Conservation (phyloP, 2,888 invertebrate genomes). For the Dasysyrphus tricinctus region DNA sequence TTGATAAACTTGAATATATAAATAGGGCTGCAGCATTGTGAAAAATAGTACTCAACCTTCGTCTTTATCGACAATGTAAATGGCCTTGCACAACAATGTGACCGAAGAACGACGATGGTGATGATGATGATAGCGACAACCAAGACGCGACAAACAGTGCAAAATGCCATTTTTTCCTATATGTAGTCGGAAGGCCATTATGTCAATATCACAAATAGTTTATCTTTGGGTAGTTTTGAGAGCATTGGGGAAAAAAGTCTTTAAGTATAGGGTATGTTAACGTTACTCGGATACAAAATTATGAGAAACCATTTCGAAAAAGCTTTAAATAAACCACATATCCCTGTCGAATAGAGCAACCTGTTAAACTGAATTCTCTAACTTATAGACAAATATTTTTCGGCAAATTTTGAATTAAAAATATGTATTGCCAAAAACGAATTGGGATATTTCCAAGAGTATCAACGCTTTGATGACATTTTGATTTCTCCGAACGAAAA, state of each 20-base stretch:
- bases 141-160: conserved; percentile 22
- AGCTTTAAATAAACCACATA: no score
- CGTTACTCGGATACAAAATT: not conserved
- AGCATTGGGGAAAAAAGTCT: conserved; percentile 34
- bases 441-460: not conserved
- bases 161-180: conserved; percentile 60
- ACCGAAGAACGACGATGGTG: conserved; percentile 36
- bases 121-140: conserved; percentile 9
- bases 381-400: not conserved
- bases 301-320: not conserved
- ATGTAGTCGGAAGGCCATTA: conserved; percentile 65
- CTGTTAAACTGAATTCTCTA: not conserved
- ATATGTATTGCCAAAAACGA: not conserved
- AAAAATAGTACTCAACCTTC: conserved; percentile 4
- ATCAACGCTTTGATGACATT: not conserved
- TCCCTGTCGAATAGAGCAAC: not conserved
- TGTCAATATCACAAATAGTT: conserved; percentile 74
- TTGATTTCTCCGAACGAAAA: not conserved
- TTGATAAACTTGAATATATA: conserved; percentile 63
- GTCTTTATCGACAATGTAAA: conserved; percentile 1
- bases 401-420: not conserved
- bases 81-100: conserved; percentile 52
- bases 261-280: conserved; percentile 2
- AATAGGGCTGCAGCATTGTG: conserved; percentile 18
- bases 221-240: conserved; percentile 68